Percentiles rank a stretch among this genome's conserved stretches.
Conservation (phyloP, 2,888 invertebrate genomes). For the Pheosia gnoma region DNA sequence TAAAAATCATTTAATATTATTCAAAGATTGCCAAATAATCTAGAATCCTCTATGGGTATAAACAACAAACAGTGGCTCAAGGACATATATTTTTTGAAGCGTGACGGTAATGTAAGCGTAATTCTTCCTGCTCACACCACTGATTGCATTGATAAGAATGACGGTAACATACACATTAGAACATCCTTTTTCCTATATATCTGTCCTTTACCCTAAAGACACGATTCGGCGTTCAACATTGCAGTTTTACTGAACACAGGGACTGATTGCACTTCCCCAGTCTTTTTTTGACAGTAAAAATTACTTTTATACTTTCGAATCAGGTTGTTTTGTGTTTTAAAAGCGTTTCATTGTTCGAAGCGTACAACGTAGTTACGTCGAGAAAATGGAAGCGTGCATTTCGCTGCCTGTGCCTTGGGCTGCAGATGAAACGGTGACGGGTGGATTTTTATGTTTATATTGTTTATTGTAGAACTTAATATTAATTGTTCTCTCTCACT, state of each 20-base stretch:
- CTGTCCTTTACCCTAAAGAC: no score
- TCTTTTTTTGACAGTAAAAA: conserved; percentile 45
- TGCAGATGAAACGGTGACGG: conserved; percentile 71
- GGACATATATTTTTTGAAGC: no score
- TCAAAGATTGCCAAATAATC: no score
- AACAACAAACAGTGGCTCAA: no score
- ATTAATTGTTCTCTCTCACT: no score
- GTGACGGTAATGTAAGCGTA: no score
- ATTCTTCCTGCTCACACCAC: no score
- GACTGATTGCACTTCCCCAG: conserved; percentile 15
- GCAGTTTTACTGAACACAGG: background rate
- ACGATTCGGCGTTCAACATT: background rate
- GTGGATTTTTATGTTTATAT: conserved; percentile 62
- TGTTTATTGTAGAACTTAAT: conserved; percentile 42
- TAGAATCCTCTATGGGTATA: no score
- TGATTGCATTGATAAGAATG: no score
- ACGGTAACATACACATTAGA: no score
- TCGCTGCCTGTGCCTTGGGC: conserved; percentile 75
- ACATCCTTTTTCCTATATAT: no score
- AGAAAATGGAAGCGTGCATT: conserved; percentile 79
- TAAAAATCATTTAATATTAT: no score
- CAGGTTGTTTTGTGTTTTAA: conserved; percentile 77
- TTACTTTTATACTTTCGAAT: conserved; percentile 67
- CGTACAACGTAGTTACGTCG: conserved; percentile 72
- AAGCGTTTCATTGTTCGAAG: conserved; percentile 81